Conservation (phyloP, 1,140 invertebrate genomes). For the Ridgeia piscesae region DNA sequence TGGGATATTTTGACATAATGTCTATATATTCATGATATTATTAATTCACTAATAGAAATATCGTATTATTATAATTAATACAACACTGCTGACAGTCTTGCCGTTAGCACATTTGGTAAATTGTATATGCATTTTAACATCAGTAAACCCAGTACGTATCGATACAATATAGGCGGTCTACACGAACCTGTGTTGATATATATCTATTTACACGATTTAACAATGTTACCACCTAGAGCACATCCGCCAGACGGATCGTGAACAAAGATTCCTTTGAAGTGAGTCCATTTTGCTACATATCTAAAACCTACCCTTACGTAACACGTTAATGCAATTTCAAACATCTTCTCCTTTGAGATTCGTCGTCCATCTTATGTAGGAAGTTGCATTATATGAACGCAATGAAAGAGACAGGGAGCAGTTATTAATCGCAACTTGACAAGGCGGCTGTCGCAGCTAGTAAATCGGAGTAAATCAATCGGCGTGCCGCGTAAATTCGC, state of each 20-base stretch:
- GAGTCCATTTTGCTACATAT: too few relatives aligned
- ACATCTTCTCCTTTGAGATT: neutral
- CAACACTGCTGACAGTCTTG: neutral
- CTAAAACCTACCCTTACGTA: neutral
- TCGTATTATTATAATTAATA: neutral
- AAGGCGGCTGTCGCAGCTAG: neutral
- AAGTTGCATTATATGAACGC: neutral
- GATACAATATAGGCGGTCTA: neutral
- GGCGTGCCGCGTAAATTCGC: neutral
- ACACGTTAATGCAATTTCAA: neutral
- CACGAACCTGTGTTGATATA: neutral
- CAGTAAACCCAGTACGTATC: neutral
- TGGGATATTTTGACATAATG: too few relatives aligned
- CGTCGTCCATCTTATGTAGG: neutral
- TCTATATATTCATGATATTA: too few relatives aligned
- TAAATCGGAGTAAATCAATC: neutral
- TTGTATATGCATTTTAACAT: neutral
- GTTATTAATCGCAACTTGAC: neutral
- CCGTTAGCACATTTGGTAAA: neutral
- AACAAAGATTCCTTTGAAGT: too few relatives aligned
- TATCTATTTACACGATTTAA: too few relatives aligned
- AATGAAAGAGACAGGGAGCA: neutral
- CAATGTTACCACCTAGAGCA: too few relatives aligned
- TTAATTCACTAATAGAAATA: too few relatives aligned
- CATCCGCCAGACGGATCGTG: too few relatives aligned